Evolutionary conservation across 2,888 invertebrate genomes (phyloP), one percentile per base, ranked within the genome.

Genomic region (Oeneis ivallda): DNA sequence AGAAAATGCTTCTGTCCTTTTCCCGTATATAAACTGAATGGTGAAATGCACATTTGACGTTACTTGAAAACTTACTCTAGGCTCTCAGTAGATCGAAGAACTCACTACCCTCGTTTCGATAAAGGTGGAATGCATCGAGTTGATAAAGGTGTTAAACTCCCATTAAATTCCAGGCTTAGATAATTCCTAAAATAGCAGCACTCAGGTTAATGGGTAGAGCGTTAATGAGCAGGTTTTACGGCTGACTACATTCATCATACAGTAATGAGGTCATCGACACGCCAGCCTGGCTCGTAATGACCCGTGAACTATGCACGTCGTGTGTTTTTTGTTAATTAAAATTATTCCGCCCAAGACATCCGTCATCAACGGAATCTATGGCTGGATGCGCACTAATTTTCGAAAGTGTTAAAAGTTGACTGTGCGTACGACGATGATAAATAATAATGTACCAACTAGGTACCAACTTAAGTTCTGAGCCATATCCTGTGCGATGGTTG

Each of bases 221-320:
- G 79, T 79, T 86, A 88, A 87, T 87, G 84, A 81, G 73, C 77
- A 79, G 77, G 81, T 83, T 87, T 85, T 87, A 85, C 83, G 79
- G 80, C 75, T 78, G 76, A 82, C 76, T 81, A 76, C 84, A 87
- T 89, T 83, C 84, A 86, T 89, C 87, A 86, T 60, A 84, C 81
- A 77, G 77, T 88, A 87, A 86, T 84, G 85, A 86, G 89, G 87
- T 78, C 87, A 81, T 80, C 82, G 87, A 84, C 87, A 76, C 77
- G 77, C 75, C 79, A 78, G 78, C 64, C 52, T 58, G 54, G 59
- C 77, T 81, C 64, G 78, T 76, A 67, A 70, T 64, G 68, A 68
- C 69, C 69, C 64, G 66, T 68, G 68, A 68, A 68, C 66, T 69
- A 69, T 66, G 61, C 67, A 56, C 47, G 65, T 71, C 67, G 59